Conservation (phyloP, 1,140 invertebrate genomes). For the Drosophila grimshawi region DNA sequence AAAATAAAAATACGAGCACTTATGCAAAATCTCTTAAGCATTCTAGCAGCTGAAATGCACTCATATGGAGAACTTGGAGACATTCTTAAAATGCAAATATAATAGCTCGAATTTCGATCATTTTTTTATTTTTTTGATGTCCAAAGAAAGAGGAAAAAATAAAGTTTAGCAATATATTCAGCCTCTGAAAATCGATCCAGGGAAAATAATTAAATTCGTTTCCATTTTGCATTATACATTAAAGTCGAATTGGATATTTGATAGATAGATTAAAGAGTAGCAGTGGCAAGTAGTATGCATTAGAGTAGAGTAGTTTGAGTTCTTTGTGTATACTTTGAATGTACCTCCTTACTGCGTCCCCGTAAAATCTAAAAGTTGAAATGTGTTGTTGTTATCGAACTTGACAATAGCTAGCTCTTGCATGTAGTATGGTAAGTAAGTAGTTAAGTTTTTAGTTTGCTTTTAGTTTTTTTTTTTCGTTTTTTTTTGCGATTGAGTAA, state of each 20-base stretch:
- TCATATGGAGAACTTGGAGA: slow-evolving; percentile 24
- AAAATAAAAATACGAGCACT: slow-evolving; percentile 13
- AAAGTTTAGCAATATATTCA: slow-evolving; percentile 62
- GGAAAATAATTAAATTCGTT: slow-evolving; percentile 25
- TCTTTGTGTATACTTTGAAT: slow-evolving; percentile 82
- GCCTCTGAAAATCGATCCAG: slow-evolving; percentile 60
- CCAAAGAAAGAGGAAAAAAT: slow-evolving; percentile 16
- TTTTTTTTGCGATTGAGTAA: slow-evolving; percentile 15
- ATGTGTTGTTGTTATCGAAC: slow-evolving; percentile 68
- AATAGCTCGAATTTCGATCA: slow-evolving; percentile 22
- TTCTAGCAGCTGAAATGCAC: slow-evolving; percentile 38
- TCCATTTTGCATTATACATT: slow-evolving; percentile 12
- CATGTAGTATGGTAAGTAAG: slow-evolving; percentile 27
- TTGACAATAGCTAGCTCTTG: slow-evolving; percentile 43
- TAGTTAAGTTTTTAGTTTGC: slow-evolving; percentile 14
- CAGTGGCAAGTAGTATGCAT: slow-evolving; percentile 73
- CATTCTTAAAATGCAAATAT: slow-evolving; percentile 49
- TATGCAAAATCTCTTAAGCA: slow-evolving; percentile 36
- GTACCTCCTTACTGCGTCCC: slow-evolving; percentile 85
- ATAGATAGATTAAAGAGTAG: slow-evolving; percentile 56
- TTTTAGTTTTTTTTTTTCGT: slow-evolving; percentile 23
- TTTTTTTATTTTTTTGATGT: slow-evolving; percentile 15
- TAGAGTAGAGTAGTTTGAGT: slow-evolving; percentile 80
- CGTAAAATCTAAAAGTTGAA: slow-evolving; percentile 84
- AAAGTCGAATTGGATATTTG: slow-evolving; percentile 50